phyloP scores from a whole-genome alignment of 1,140 invertebrate genomes.

The Diachasmimorpha longicaudata region DNA sequence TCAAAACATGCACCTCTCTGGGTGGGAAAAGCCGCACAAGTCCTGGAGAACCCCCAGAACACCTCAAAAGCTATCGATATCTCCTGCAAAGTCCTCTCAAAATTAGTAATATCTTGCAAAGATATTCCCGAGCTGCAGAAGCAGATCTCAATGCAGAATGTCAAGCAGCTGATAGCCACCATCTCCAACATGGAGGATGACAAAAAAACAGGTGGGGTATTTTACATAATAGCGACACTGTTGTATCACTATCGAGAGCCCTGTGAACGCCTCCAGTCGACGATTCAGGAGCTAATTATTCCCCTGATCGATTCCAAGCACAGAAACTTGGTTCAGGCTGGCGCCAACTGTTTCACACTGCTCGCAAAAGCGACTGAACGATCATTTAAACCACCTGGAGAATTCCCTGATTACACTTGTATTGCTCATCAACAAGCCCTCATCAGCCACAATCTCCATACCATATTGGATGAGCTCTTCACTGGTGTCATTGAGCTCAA shows the following conservation, averaged over 20 bases:
- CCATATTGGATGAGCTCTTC: slow-evolving; percentile 49
- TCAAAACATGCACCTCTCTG: slow-evolving; percentile 45
- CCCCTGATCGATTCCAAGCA: slow-evolving; percentile 42
- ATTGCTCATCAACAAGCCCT: slow-evolving; percentile 45
- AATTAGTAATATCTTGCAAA: slow-evolving; percentile 37
- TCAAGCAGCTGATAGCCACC: slow-evolving; percentile 46
- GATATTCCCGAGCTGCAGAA: slow-evolving; percentile 49
- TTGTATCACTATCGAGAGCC: slow-evolving; percentile 49
- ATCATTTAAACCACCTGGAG: slow-evolving; percentile 43
- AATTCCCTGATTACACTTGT: slow-evolving; percentile 36
- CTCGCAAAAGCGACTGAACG: slow-evolving; percentile 43
- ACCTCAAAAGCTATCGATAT: slow-evolving; percentile 30
- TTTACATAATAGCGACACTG: slow-evolving; percentile 45
- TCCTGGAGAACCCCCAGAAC: slow-evolving; percentile 43
- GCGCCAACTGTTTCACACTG: slow-evolving; percentile 48
- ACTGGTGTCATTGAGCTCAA: slow-evolving; percentile 37
- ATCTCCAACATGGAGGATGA: slow-evolving; percentile 33
- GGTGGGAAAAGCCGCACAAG: slow-evolving; percentile 45
- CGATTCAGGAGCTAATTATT: slow-evolving; percentile 44
- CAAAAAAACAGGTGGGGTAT: slow-evolving; percentile 34
- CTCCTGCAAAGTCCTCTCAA: slow-evolving; percentile 41
- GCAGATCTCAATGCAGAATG: slow-evolving; percentile 49
- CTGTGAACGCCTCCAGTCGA: slow-evolving; percentile 39
- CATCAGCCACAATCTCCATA: slow-evolving; percentile 49
- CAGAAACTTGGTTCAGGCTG: slow-evolving; percentile 38